Evolutionary conservation across 2,888 invertebrate species (phyloP).

Genomic region (Lycocerus yunnanus): DNA sequence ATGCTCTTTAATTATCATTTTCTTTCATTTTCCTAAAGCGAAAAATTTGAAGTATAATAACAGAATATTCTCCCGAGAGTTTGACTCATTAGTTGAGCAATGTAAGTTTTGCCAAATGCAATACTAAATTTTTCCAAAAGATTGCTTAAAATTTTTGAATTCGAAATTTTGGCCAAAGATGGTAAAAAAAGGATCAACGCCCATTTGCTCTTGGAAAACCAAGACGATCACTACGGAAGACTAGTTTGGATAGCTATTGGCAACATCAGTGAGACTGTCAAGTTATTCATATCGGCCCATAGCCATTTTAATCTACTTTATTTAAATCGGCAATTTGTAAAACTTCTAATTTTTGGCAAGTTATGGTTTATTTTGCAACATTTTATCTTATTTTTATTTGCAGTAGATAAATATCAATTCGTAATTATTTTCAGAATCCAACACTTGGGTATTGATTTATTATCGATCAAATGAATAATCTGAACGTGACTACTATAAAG

Average conservation of each 20-base stretch:
- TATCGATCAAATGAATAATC: not conserved
- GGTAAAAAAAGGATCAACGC: no score
- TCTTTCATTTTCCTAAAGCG: not conserved
- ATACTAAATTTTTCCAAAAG: not conserved
- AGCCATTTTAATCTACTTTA: no score
- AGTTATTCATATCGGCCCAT: no score
- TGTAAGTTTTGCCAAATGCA: not conserved
- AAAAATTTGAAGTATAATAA: not conserved
- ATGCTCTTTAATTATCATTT: not conserved
- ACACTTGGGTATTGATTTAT: not conserved
- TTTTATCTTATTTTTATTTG: not conserved
- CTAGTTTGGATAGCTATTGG: no score
- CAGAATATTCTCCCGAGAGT: not conserved
- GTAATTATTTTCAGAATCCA: not conserved
- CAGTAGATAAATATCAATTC: not conserved
- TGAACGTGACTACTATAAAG: not conserved
- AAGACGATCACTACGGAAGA: no score
- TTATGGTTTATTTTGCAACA: not conserved
- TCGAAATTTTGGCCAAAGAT: no score
- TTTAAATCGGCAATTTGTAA: not conserved
- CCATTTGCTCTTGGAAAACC: no score
- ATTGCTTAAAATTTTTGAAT: not conserved
- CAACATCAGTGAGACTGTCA: no score
- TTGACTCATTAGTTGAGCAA: not conserved
- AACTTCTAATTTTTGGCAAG: not conserved